Conservation (phyloP, 2,888 invertebrate species). For the Hyles lineata region DNA sequence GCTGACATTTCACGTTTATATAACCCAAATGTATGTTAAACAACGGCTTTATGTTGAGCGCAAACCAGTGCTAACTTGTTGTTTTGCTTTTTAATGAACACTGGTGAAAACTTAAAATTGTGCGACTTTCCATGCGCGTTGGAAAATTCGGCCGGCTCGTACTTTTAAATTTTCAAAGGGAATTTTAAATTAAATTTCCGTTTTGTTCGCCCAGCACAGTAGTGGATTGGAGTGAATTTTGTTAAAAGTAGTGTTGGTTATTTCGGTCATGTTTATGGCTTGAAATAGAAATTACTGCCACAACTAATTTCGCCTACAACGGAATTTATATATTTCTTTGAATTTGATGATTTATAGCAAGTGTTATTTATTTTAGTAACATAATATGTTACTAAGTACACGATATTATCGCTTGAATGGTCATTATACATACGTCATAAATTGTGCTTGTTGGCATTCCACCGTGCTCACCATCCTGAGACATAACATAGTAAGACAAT, state of each 20-base stretch:
- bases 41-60: not conserved
- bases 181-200: slow-evolving; percentile 4
- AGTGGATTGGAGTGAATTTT: not conserved
- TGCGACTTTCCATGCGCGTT: slow-evolving; percentile 7
- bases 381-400: too few relatives aligned
- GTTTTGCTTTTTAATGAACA: slow-evolving; percentile 16
- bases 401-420: too few relatives aligned
- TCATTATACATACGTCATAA: too few relatives aligned
- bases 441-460: too few relatives aligned
- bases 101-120: slow-evolving; percentile 22
- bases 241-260: not conserved
- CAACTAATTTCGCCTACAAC: too few relatives aligned
- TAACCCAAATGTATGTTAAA: slow-evolving; percentile 9
- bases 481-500: too few relatives aligned
- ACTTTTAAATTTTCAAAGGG: slow-evolving; percentile 6
- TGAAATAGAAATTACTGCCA: not conserved
- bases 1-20: slow-evolving; percentile 14
- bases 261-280: not conserved
- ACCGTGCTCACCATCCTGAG: too few relatives aligned
- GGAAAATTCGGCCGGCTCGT: not conserved
- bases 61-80: slow-evolving; percentile 4
- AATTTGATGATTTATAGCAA: too few relatives aligned
- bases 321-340: too few relatives aligned
- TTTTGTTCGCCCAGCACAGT: not conserved
- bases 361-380: too few relatives aligned